Base-by-base conservation (phyloP, 1,140 invertebrate genomes). In the Saccostrea glomerata region DNA sequence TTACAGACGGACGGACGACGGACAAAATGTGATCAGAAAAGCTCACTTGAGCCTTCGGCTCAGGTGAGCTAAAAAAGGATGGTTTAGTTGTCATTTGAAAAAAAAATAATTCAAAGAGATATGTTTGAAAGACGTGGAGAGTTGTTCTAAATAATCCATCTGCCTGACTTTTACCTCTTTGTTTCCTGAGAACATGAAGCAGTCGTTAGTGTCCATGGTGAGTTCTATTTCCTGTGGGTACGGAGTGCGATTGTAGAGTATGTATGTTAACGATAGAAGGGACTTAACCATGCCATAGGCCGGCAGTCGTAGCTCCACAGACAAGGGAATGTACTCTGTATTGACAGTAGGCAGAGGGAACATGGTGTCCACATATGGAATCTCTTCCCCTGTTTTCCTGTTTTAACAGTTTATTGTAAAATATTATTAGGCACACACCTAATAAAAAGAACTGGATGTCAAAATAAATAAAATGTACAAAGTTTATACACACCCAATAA, bases 101-200 rank as follows among this genome's bases (percentile, higher is more conserved):
- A 47, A 47, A 47, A 47, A 47, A 7, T 47, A 47, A 47, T 36
- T 36, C 30, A 36, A 36, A 36, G 30, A 36, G 30, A 36, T 36
- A 36, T 36, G 30, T 36, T 36, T 36, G 30, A 36, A 36, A 36
- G 30, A 2, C 30, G 30, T 36, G 30, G 30, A 36, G 30, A 36
- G 30, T 36, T 36, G 30, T 2, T 36, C 30, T 36, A 36, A 36
- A 36, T 0, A 36, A 36, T 36, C 30, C 0, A 36, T 36, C 30
- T 36, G 30, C 30, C 30, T 47, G 47, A 47, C 47, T 47, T 23
- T 56, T 94, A 98, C 97, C 95, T 98, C 97, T 96, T 98, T 98
- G 91, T 98, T 97, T 5, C 98, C 98, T 91, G 97, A 96, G 95
- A 97, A 98, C 97, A 98, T 98, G 92, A 98, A 98, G 15, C 96